Conservation (phyloP, 2,797 vertebrate species). For the Halcyon badia region DNA sequence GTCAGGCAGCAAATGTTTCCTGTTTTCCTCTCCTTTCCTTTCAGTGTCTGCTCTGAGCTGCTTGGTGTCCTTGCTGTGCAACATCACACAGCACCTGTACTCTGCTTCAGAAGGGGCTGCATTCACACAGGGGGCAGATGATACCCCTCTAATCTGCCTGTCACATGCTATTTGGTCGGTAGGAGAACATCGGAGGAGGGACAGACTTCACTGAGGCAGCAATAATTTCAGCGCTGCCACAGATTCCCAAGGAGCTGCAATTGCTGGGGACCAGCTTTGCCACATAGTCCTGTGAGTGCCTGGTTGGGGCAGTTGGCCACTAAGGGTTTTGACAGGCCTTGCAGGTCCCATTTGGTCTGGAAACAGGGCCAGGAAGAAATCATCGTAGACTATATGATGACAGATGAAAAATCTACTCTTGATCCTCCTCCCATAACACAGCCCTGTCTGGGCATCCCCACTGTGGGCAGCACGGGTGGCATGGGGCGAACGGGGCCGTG, state of each 20-base stretch:
- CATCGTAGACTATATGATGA: background rate
- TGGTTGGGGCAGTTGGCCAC: background rate
- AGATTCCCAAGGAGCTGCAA: background rate
- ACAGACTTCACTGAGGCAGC: background rate
- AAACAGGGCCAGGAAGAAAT: background rate
- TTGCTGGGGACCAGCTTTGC: background rate
- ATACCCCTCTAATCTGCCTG: background rate
- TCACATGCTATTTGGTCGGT: background rate
- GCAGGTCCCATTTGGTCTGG: background rate
- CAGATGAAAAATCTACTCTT: background rate
- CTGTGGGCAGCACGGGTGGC: rapidly evolving
- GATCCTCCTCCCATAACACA: rapidly evolving
- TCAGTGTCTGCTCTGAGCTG: background rate
- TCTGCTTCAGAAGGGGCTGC: background rate
- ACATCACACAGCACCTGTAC: background rate
- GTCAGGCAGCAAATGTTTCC: background rate
- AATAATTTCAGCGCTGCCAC: background rate
- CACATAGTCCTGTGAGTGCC: background rate
- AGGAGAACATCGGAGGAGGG: background rate
- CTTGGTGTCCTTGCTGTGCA: background rate
- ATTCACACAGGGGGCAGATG: rapidly evolving
- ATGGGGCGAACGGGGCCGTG: rapidly evolving
- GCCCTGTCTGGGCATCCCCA: background rate
- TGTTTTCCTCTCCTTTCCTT: background rate
- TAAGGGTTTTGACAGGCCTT: background rate